Conservation (phyloP, 2,797 vertebrate species). For the Benthosema pterotum region DNA sequence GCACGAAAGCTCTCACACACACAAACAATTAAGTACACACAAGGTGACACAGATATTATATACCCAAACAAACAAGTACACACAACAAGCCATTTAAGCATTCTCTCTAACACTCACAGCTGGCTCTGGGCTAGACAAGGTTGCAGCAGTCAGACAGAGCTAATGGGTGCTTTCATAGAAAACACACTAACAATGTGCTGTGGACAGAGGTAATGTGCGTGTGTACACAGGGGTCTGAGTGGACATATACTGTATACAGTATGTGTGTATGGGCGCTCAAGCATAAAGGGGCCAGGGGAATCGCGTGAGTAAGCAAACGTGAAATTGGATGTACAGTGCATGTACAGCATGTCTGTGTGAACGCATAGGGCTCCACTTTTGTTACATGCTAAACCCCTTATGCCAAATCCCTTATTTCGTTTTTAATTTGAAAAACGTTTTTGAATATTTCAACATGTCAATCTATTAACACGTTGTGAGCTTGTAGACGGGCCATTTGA, state of each 20-base stretch:
- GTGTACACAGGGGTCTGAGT: not conserved
- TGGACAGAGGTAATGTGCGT: not conserved
- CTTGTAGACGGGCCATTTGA: no score
- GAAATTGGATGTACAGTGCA: not conserved
- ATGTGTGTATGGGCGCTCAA: not conserved
- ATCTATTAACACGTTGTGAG: no score
- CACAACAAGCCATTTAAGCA: not conserved
- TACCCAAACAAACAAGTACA: not conserved
- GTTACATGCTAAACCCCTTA: no score
- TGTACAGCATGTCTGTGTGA: no score
- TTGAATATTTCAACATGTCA: no score
- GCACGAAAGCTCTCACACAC: no score
- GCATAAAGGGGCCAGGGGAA: not conserved
- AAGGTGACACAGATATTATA: not conserved
- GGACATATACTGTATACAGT: not conserved
- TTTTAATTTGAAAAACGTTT: no score
- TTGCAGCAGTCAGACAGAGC: conserved; percentile 1
- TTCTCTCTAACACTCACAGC: not conserved
- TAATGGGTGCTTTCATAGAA: conserved; percentile 17
- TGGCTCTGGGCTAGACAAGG: not conserved
- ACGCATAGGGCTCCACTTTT: no score
- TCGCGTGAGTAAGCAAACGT: not conserved
- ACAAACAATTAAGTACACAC: not conserved
- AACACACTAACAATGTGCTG: not conserved
- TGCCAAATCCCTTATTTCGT: no score